These are phyloP conservation scores for Percopsis omiscomaycus DNA, from an alignment of 2,797 vertebrate genomes.

Conservation along the genomic window DNA sequence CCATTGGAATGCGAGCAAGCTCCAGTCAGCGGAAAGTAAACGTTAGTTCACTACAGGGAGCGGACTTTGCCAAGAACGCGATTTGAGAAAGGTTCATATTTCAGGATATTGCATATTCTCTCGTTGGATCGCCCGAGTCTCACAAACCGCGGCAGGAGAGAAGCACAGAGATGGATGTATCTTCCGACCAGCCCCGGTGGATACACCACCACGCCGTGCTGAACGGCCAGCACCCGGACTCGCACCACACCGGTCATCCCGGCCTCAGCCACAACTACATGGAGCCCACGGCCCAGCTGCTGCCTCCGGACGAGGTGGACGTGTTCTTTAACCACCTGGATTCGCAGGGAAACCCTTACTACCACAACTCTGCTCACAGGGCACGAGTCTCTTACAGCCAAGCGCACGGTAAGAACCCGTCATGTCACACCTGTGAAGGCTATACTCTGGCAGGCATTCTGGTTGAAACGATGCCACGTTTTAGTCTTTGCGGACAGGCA, in stretches of 20 bases:
- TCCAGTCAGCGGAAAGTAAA: constrained; percentile 24
- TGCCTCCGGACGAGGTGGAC: constrained; percentile 95
- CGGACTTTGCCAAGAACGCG: constrained; percentile 26
- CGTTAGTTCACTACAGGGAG: constrained; percentile 18
- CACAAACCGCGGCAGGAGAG: constrained; percentile 10
- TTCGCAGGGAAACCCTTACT: constrained; percentile 93
- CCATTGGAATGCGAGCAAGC: neutral
- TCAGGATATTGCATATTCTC: constrained; percentile 3
- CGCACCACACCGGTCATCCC: constrained; percentile 77
- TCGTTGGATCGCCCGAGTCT: constrained; percentile 45
- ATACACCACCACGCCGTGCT: constrained; percentile 93
- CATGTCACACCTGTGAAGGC: neutral
- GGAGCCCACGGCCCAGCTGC: constrained; percentile 89
- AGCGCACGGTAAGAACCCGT: constrained; percentile 83
- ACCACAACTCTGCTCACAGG: constrained; percentile 87
- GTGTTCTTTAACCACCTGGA: constrained; percentile 97
- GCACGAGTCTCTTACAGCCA: constrained; percentile 93
- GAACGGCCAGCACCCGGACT: constrained; percentile 89
- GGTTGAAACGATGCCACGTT: too few species aligned
- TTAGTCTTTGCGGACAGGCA: too few species aligned
- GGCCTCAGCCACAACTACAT: constrained; percentile 91
- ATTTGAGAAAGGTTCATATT: constrained; percentile 3
- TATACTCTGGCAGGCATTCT: neutral
- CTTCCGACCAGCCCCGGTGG: constrained; percentile 93
- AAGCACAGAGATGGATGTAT: constrained; percentile 73